These are phyloP conservation scores for Odontophorus gujanensis DNA, from an alignment of 2,113 vertebrate species.

Conservation along the genomic window DNA sequence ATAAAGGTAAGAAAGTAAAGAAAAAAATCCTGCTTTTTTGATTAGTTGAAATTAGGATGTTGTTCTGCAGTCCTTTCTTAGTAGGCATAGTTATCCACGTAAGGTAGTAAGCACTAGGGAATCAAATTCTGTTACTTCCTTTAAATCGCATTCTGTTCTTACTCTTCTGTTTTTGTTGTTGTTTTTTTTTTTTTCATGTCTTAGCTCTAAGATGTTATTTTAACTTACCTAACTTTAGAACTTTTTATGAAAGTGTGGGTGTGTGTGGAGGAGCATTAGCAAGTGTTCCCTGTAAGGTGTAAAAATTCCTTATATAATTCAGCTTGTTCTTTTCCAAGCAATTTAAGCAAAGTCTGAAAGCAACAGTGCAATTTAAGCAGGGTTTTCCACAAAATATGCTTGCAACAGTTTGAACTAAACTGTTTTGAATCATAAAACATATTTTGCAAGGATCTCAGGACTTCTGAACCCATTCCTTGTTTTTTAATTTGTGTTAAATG, in stretches of 20 bases:
- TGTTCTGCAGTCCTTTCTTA: background rate
- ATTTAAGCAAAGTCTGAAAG: background rate
- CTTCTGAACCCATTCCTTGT: background rate
- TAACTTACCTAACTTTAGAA: background rate
- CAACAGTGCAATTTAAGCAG: background rate
- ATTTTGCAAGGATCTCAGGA: background rate
- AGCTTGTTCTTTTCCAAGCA: background rate
- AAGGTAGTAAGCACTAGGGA: background rate
- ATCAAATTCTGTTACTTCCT: background rate
- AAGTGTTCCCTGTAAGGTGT: background rate
- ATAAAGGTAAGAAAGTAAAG: background rate
- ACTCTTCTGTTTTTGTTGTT: background rate
- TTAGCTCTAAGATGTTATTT: background rate
- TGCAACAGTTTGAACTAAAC: background rate
- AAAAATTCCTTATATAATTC: background rate
- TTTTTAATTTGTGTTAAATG: background rate
- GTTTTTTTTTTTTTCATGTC: background rate
- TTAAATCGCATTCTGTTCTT: background rate
- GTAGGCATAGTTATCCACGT: background rate
- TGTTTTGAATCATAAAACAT: background rate
- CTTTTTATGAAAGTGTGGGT: background rate
- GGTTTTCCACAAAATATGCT: background rate
- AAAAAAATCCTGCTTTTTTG: background rate
- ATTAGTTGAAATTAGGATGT: background rate
- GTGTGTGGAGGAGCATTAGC: rapidly evolving